Base-by-base conservation (phyloP, 2,113 vertebrate species). In the Laticauda colubrina region DNA sequence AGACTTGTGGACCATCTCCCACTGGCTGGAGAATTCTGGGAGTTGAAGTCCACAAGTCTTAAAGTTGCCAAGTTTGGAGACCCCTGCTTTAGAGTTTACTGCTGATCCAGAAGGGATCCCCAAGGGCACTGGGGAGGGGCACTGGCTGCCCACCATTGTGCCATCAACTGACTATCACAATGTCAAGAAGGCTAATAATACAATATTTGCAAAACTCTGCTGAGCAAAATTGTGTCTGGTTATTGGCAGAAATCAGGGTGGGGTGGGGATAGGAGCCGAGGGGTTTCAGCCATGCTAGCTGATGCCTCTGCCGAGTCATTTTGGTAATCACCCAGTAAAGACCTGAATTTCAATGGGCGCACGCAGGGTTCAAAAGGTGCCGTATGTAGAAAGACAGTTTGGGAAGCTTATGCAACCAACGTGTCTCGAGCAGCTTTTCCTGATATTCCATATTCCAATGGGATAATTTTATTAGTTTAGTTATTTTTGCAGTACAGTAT, bases 171-270 rank as follows among this genome's bases (percentile, higher is more conserved):
- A 23, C 39, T 54, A 29, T 21, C 6, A 39, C 34, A 43, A 56
- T 24, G 56, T 45, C 56, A 85, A 57, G 43, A 56, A 91, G 24
- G 81, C 86, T 86, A 91, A 91, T 86, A 86, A 91, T 59, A 51
- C 29, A 5, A 45, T 12, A 39, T 85, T 59, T 86, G 90, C 54
- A 85, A 87, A 86, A 87, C 81, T 0, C 3, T 48, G 23, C 10
- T 86, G 39, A 81, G 34, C 69, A 21, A 81, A 39, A 81, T 39
- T 39, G 7, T 39, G 69, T 39, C 69, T 20, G n/a, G 21, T 48
- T 85, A 39, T 85, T 85, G 9, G n/a, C 69, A 81, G 69, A 81
- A 81, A 39, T 39, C 2, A 45, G 64, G 9, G 69, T 15, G n/a
- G 10, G 4, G 11, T 45, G 61, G 29, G 11, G 20, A 26, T 54